Conservation (phyloP, 2,113 vertebrate genomes). For the Xiphias gladius region DNA sequence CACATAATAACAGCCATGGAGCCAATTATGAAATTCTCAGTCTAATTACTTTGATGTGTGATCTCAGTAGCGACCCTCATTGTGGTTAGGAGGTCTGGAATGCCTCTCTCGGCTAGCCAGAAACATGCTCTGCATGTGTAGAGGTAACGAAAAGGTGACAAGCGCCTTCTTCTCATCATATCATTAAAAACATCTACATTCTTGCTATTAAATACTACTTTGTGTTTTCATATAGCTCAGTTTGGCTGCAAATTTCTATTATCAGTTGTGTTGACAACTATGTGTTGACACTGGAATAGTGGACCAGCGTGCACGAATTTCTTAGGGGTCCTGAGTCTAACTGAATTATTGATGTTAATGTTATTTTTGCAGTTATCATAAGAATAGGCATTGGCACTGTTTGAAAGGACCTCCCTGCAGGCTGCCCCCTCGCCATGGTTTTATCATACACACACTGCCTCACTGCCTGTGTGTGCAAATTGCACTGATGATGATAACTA, state of each 20-base stretch:
- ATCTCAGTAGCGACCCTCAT: constrained; percentile 73
- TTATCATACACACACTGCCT: constrained; percentile 39
- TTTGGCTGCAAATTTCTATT: constrained; percentile 45
- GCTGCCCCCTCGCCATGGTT: constrained; percentile 41
- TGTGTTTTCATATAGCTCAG: constrained; percentile 23
- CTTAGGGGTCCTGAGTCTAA: constrained; percentile 21
- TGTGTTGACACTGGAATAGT: constrained; percentile 42
- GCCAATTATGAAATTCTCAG: constrained; percentile 82
- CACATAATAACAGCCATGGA: constrained; percentile 76
- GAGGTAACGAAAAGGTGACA: constrained; percentile 45
- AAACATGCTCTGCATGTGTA: constrained; percentile 33
- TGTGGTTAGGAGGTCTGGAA: constrained; percentile 72
- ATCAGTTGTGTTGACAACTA: constrained; percentile 29
- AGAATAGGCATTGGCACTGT: constrained; percentile 35
- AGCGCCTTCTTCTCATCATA: constrained; percentile 13
- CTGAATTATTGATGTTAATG: constrained; percentile 54
- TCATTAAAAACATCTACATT: constrained; percentile 42
- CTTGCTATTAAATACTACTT: constrained; percentile 33
- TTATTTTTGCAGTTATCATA: constrained; percentile 48
- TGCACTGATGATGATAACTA: constrained; percentile 67
- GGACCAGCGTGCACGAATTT: constrained; percentile 13
- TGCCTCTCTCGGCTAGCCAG: constrained; percentile 61
- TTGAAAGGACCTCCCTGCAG: constrained; percentile 51
- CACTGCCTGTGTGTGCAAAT: constrained; percentile 42
- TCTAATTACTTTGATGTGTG: constrained; percentile 85